Base-by-base conservation (phyloP, 2,888 invertebrate species). In the Vannuccia rotundouncinata region DNA sequence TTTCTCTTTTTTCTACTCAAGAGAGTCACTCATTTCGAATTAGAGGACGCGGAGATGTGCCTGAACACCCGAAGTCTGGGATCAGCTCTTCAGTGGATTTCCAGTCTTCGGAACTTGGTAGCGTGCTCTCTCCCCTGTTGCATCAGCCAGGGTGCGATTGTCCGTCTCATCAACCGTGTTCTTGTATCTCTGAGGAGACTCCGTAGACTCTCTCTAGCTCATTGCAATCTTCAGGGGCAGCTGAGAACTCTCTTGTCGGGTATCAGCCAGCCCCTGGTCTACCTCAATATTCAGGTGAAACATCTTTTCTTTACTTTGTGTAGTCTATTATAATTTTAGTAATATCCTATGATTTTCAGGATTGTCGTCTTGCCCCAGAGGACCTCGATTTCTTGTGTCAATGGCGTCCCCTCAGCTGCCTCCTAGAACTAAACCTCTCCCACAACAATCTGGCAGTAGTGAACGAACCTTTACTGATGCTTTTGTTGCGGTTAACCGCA, bases 11-110 rank as follows among this genome's bases (percentile, higher is more conserved):
- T 77, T 75, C 13, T 31, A 25, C 81, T 82, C 0, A 83, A 86
- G 86, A 82, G 82, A 78, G 83, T 86, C 29, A 85, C 85, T 0
- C 85, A 85, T 80, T 82, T 86, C 29, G 85, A 86, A 77, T 80
- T 84, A 1, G 84, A 84, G 27, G 85, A 85, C 79, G 82, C 82
- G 10, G 81, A 83, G 13, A 75, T 86, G 28, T 83, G 84, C 31
- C 66, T 82, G 1, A 83, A 85, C 73, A 66, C 81, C 1, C 66
- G 28, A 17, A 82, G 82, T 31, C 82, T 85, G 78, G 79, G 81
- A 13, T 31, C 79, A 22, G 80, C 86, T 1, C 78, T 85, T 29
- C 83, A 84, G 25, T 83, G 83, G 1, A 79, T 86, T 22, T 75
- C 81, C 1, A 74, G 82, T 0, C 81, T 86, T 29, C 82, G 83